Percentiles rank a stretch among this genome's conserved stretches.
phyloP scores from a whole-genome alignment of 2,113 vertebrate genomes.

The Physeter macrocephalus region DNA sequence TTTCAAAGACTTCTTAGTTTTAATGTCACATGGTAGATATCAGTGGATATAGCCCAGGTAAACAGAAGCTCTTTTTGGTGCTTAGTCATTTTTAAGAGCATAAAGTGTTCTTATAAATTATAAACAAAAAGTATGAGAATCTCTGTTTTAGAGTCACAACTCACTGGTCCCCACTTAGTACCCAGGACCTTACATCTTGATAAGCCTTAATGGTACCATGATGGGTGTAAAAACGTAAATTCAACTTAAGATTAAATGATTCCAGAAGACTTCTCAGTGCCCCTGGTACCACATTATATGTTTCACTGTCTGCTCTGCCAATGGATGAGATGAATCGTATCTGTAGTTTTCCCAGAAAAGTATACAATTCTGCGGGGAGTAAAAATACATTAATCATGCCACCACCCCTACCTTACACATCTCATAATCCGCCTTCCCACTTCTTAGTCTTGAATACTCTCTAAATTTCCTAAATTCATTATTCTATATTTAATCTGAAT shows the following conservation, averaged over 20 bases:
- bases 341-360: not conserved
- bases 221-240: not conserved
- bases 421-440: not conserved
- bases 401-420: not conserved
- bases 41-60: not conserved
- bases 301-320: not conserved
- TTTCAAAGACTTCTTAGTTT: not conserved
- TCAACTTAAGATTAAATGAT: not conserved
- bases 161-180: not conserved
- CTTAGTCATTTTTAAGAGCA: not conserved
- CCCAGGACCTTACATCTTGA: not conserved
- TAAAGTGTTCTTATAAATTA: not conserved
- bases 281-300: not conserved
- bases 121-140: not conserved
- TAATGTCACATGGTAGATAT: not conserved
- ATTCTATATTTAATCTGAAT: not conserved
- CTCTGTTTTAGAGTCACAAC: not conserved
- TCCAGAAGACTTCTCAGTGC: not conserved
- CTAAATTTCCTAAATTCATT: not conserved
- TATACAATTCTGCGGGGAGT: not conserved
- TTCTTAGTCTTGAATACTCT: not conserved
- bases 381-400: not conserved
- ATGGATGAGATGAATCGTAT: not conserved
- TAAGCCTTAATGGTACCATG: not conserved
- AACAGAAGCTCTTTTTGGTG: not conserved